Evolutionary conservation across 2,797 vertebrate genomes (phyloP).

Genomic region (Rhinogobio ventralis): DNA sequence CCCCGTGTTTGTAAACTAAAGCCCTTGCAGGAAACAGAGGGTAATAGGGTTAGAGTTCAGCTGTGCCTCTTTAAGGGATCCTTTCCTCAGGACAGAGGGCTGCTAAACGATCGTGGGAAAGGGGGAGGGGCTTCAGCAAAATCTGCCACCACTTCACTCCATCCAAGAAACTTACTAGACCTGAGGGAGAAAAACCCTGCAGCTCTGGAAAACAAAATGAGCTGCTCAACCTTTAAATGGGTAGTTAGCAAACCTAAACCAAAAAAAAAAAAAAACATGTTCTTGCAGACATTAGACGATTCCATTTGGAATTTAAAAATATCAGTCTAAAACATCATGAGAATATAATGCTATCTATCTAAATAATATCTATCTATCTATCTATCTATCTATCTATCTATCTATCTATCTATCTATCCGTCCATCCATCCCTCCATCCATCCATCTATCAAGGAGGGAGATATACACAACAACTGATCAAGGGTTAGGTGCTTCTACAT

Average conservation of each 20-base stretch:
- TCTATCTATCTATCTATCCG: too few species aligned
- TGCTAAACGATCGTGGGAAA: slow-evolving; percentile 64
- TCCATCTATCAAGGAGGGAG: too few species aligned
- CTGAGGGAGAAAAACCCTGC: background rate
- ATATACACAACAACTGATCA: too few species aligned
- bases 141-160: slow-evolving; percentile 20
- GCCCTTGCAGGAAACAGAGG: slow-evolving; percentile 50
- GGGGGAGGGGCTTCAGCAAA: slow-evolving; percentile 12
- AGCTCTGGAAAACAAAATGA: slow-evolving; percentile 12
- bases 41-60: slow-evolving; percentile 59
- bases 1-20: slow-evolving; percentile 58
- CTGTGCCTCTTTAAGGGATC: slow-evolving; percentile 53
- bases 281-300: background rate
- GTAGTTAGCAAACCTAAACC: background rate
- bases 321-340: background rate
- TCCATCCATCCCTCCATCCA: too few species aligned
- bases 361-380: too few species aligned
- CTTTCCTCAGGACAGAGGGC: slow-evolving; percentile 45
- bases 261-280: background rate
- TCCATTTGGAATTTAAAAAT: background rate
- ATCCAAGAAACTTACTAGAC: slow-evolving; percentile 3
- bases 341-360: background rate
- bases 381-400: too few species aligned
- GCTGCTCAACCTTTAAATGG: background rate
- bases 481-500: too few species aligned